These are phyloP conservation scores for Coregonus clupeaformis DNA, from an alignment of 2,113 vertebrate genomes.

Conservation along the genomic window DNA sequence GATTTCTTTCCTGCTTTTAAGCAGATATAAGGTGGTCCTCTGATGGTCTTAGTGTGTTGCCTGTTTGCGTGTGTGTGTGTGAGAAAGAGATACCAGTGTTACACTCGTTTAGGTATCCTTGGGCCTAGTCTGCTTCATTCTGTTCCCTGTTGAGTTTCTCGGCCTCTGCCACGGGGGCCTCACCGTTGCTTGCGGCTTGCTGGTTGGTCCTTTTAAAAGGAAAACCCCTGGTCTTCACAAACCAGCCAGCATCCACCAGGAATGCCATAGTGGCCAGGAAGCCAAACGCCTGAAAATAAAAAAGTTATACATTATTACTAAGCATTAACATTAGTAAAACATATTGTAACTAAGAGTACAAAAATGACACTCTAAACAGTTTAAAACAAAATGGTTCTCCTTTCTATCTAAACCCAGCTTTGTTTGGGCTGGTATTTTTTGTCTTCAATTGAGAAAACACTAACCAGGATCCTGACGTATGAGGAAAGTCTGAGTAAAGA, in stretches of 20 bases:
- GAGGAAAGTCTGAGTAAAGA: background rate
- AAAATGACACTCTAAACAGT: too few species aligned
- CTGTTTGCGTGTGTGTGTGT: background rate
- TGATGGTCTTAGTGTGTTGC: background rate
- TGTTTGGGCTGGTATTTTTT: background rate
- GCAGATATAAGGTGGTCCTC: background rate
- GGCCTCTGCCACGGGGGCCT: slow-evolving; percentile 26
- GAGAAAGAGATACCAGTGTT: background rate
- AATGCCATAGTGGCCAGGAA: slow-evolving; percentile 74
- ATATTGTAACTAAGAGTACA: background rate
- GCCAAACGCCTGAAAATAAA: slow-evolving; percentile 80
- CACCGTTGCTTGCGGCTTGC: background rate
- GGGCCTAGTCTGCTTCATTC: background rate
- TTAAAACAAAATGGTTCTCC: too few species aligned
- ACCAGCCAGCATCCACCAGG: slow-evolving; percentile 31
- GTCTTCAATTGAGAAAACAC: too few species aligned
- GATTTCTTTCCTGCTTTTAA: background rate
- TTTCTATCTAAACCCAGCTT: background rate
- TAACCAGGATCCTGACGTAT: background rate
- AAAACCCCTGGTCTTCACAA: background rate
- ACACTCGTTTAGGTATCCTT: background rate
- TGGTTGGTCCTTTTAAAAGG: background rate
- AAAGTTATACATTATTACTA: background rate
- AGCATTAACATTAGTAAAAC: background rate
- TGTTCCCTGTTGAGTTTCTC: slow-evolving; percentile 67